Evolutionary conservation across 2,797 vertebrate genomes (phyloP).

Genomic region (Podargus strigoides): DNA sequence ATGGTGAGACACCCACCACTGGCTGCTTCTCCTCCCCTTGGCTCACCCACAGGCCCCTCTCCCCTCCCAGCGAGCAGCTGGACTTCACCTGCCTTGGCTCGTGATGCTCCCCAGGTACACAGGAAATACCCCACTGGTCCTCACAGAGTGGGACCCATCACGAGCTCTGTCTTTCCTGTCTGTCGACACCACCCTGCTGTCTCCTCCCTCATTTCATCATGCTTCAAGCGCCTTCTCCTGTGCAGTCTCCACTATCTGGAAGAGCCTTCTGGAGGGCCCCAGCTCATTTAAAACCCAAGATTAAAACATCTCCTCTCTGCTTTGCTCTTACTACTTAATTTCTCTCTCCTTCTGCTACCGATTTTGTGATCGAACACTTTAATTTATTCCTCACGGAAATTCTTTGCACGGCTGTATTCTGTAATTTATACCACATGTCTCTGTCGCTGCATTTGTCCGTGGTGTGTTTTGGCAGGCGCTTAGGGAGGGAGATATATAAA

Average conservation of each 20-base stretch:
- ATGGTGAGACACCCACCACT: accelerated
- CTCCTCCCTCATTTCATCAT: not conserved
- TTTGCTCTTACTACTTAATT: constrained; percentile 39
- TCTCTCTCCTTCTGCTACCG: constrained; percentile 44
- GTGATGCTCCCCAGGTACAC: accelerated
- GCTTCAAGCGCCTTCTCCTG: not conserved
- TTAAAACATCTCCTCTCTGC: constrained; percentile 25
- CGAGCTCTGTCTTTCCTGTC: not conserved
- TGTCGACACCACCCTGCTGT: not conserved
- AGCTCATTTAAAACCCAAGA: not conserved
- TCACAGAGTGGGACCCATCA: accelerated
- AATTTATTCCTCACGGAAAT: constrained; percentile 58
- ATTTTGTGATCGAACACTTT: constrained; percentile 51
- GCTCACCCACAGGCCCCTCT: not conserved
- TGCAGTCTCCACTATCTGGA: not conserved
- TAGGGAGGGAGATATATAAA: constrained; percentile 40
- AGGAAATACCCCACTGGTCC: accelerated
- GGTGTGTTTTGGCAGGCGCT: constrained; percentile 35
- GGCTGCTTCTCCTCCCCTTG: not conserved
- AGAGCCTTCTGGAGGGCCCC: not conserved
- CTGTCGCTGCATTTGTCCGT: not conserved
- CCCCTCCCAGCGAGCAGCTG: not conserved
- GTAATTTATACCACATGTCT: constrained; percentile 49
- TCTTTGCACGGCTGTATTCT: not conserved
- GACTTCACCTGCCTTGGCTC: not conserved